Conservation (phyloP, 2,888 invertebrate species). For the Tetragonisca angustula region DNA sequence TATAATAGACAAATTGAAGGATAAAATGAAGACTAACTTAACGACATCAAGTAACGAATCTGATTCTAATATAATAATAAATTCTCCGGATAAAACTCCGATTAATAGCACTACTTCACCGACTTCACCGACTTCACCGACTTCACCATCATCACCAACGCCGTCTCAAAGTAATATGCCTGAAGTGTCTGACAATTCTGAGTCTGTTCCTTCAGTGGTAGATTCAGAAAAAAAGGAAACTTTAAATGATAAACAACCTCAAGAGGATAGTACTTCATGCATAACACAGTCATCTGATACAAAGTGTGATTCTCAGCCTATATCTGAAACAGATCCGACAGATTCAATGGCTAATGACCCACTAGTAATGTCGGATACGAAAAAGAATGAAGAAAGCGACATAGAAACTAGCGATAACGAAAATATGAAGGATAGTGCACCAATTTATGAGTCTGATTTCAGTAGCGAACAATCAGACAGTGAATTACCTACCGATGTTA, state of each 20-base stretch:
- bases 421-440: slow-evolving; percentile 44
- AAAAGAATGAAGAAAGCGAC: slow-evolving; percentile 69
- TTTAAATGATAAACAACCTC: background rate
- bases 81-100: background rate
- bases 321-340: slow-evolving; percentile 45
- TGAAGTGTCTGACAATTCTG: background rate
- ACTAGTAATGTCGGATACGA: slow-evolving; percentile 49
- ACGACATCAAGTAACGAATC: background rate
- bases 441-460: slow-evolving; percentile 77
- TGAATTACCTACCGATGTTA: slow-evolving; percentile 75
- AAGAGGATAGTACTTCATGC: background rate
- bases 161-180: background rate
- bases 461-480: slow-evolving; percentile 78
- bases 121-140: background rate
- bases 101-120: background rate
- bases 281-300: background rate
- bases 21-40: slow-evolving; percentile 78
- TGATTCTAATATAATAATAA: background rate
- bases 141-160: background rate
- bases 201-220: background rate
- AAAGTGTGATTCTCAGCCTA: slow-evolving; percentile 1
- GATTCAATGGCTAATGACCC: slow-evolving; percentile 75
- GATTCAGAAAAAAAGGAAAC: background rate
- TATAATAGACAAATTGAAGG: slow-evolving; percentile 80
- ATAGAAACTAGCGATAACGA: slow-evolving; percentile 72